These are phyloP conservation scores for Myotis vivesi DNA, from an alignment of 2,797 vertebrate species.

Conservation along the genomic window DNA sequence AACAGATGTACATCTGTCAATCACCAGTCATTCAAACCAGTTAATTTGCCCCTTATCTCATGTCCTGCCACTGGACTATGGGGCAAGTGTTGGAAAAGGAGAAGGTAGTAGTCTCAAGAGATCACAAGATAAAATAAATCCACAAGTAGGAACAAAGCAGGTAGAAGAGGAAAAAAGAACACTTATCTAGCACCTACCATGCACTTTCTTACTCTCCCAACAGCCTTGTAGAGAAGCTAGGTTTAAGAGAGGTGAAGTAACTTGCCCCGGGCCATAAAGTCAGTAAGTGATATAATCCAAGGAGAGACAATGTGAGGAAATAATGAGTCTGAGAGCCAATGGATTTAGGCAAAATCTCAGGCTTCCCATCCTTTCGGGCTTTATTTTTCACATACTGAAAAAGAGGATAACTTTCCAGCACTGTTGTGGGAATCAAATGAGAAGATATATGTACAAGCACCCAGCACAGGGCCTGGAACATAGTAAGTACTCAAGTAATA, in stretches of 20 bases:
- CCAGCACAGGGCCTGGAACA: background rate
- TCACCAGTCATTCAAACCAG: slow-evolving; percentile 11
- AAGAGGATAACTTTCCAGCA: background rate
- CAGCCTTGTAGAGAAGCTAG: slow-evolving; percentile 47
- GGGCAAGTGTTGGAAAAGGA: background rate
- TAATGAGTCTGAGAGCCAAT: background rate
- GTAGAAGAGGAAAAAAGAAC: background rate
- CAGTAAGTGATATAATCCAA: slow-evolving; percentile 28
- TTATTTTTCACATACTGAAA: slow-evolving; percentile 43
- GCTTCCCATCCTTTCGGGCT: slow-evolving; percentile 14
- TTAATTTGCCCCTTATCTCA: background rate
- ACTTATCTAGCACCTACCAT: background rate
- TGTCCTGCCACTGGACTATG: background rate
- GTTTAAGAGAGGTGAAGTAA: slow-evolving; percentile 17
- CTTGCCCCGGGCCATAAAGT: background rate
- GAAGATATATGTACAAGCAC: background rate
- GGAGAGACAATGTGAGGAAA: background rate
- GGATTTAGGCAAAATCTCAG: slow-evolving; percentile 15
- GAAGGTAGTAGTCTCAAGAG: background rate
- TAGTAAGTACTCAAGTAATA: background rate
- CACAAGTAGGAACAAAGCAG: background rate
- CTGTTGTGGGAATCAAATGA: slow-evolving; percentile 15
- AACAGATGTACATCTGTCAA: slow-evolving; percentile 57
- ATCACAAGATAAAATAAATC: slow-evolving; percentile 44
- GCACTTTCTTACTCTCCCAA: background rate